Conservation (phyloP, 2,797 vertebrate genomes). For the Centropyge bicolor region DNA sequence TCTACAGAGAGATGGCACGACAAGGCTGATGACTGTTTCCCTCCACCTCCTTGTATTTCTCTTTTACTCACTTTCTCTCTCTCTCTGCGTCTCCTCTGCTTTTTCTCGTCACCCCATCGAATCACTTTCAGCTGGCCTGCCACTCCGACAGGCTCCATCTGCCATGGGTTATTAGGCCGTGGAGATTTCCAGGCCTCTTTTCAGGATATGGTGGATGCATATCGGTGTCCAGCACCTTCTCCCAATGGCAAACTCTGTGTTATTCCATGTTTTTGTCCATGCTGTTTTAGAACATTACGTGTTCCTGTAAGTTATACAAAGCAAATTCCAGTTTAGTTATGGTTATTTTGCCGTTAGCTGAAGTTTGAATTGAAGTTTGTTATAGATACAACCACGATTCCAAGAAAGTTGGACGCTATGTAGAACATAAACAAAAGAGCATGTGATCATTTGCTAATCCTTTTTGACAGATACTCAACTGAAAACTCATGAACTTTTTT, state of each 20-base stretch:
- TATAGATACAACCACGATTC: background rate
- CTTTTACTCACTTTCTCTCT: constrained; percentile 10
- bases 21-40: constrained; percentile 44
- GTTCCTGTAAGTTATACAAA: constrained; percentile 32
- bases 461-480: too few relatives aligned
- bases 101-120: constrained; percentile 46
- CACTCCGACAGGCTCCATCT: constrained; percentile 55
- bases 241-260: constrained; percentile 35
- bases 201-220: constrained; percentile 42
- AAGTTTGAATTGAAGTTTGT: constrained; percentile 22
- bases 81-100: constrained; percentile 6
- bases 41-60: constrained; percentile 38
- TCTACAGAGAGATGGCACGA: constrained; percentile 45
- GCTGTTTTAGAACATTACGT: constrained; percentile 34
- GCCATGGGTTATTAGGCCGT: constrained; percentile 53
- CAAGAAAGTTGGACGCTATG: too few relatives aligned
- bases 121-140: constrained; percentile 64
- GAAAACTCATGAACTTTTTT: too few relatives aligned
- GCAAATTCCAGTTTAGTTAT: constrained; percentile 15
- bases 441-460: too few relatives aligned
- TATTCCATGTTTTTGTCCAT: constrained; percentile 38
- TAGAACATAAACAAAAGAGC: too few relatives aligned
- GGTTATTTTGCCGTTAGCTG: constrained; percentile 7
- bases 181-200: constrained; percentile 54
- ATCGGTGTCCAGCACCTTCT: constrained; percentile 42